These are phyloP conservation scores for Phrixothrix hirtus DNA, from an alignment of 2,888 invertebrate genomes.

Conservation along the genomic window DNA sequence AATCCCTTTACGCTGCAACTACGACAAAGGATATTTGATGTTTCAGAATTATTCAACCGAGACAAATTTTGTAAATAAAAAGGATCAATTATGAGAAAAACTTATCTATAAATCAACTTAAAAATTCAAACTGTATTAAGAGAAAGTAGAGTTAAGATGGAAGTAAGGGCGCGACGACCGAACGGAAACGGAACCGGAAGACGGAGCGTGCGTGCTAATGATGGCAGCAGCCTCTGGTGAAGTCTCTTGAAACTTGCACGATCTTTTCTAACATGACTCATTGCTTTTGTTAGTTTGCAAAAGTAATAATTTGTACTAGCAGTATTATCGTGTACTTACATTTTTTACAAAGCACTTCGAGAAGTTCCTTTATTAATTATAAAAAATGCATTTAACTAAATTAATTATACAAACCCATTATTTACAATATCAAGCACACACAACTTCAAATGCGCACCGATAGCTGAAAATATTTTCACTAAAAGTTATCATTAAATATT, in stretches of 20 bases:
- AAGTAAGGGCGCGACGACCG: slow-evolving; percentile 43
- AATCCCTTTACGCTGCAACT: slow-evolving; percentile 4
- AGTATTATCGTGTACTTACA: not conserved
- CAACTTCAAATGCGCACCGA: too few species aligned
- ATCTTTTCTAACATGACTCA: slow-evolving; percentile 35
- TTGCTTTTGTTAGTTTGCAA: slow-evolving; percentile 31
- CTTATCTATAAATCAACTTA: slow-evolving; percentile 50
- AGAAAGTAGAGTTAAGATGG: slow-evolving; percentile 40
- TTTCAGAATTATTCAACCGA: not conserved
- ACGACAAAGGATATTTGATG: not conserved
- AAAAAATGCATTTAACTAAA: too few species aligned
- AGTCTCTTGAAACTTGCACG: slow-evolving; percentile 34
- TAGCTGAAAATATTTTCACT: slow-evolving; percentile 10
- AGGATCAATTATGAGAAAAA: slow-evolving; percentile 48
- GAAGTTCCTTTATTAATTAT: too few species aligned
- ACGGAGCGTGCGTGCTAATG: slow-evolving; percentile 56
- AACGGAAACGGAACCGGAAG: slow-evolving; percentile 55
- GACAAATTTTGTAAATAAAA: slow-evolving; percentile 40
- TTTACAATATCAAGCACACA: too few species aligned
- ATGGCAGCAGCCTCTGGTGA: slow-evolving; percentile 41
- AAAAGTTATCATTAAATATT: slow-evolving; percentile 41
- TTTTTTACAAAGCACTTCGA: too few species aligned
- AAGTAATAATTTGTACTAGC: slow-evolving; percentile 28
- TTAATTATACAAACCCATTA: too few species aligned
- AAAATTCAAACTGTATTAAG: slow-evolving; percentile 52